These are phyloP conservation scores for Muraenolepis orangiensis DNA, from an alignment of 2,797 vertebrate genomes.

Conservation along the genomic window DNA sequence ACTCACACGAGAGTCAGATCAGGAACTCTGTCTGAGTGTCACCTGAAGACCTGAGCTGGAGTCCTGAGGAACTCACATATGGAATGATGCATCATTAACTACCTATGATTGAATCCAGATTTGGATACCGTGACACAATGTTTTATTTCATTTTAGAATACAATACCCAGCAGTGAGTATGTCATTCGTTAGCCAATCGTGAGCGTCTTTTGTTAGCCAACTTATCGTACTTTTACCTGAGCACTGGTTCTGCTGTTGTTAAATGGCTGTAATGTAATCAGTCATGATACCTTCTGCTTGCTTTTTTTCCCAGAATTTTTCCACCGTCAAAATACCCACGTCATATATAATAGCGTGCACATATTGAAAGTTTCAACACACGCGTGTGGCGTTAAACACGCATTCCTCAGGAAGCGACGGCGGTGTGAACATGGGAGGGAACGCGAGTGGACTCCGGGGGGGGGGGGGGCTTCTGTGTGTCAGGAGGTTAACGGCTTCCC, in stretches of 20 bases:
- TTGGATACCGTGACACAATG: not conserved
- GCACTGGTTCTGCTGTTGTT: too few relatives aligned
- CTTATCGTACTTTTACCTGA: too few relatives aligned
- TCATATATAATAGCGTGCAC: too few relatives aligned
- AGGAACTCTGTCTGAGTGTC: not conserved
- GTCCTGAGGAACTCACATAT: not conserved
- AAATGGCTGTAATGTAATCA: too few relatives aligned
- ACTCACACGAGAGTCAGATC: not conserved
- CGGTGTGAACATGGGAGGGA: not conserved
- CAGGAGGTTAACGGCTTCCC: slow-evolving; percentile 14
- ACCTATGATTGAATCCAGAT: too few relatives aligned
- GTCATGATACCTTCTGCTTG: not conserved
- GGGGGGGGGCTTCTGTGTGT: not conserved
- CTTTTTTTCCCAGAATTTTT: not conserved
- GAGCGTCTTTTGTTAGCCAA: too few relatives aligned
- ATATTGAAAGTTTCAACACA: not conserved
- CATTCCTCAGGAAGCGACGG: not conserved
- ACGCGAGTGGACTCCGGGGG: not conserved
- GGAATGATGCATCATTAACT: not conserved
- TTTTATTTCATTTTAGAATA: not conserved
- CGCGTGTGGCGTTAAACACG: not conserved
- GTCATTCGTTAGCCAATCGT: not conserved
- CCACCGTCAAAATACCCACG: not conserved
- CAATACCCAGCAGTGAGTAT: not conserved
- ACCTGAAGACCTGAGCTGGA: not conserved